Conservation (phyloP, 1,140 invertebrate species). For the Sesamia nonagrioides region DNA sequence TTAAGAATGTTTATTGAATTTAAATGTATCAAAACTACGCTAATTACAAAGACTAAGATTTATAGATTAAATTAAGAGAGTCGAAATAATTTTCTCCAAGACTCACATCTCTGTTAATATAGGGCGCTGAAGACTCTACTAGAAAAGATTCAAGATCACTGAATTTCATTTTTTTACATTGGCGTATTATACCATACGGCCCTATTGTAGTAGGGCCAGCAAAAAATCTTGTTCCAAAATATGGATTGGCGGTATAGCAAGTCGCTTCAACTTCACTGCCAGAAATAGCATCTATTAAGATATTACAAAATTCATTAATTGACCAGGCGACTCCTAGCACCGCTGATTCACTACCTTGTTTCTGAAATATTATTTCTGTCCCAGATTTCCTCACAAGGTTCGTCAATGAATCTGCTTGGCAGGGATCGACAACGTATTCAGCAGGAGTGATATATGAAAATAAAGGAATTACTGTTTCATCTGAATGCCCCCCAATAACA, state of each 20-base stretch:
- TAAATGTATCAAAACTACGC: too few relatives aligned
- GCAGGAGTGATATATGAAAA: conserved; percentile 69
- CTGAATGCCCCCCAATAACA: conserved; percentile 72
- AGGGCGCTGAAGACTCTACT: conserved; percentile 58
- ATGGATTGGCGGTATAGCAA: conserved; percentile 65
- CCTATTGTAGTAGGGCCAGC: conserved; percentile 67
- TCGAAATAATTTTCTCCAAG: conserved; percentile 66
- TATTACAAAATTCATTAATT: conserved; percentile 66
- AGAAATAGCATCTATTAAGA: conserved; percentile 62
- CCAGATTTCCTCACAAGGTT: conserved; percentile 67
- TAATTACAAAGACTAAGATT: too few relatives aligned
- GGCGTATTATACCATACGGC: conserved; percentile 61
- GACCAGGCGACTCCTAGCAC: conserved; percentile 67
- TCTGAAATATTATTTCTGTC: conserved; percentile 66
- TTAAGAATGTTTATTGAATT: too few relatives aligned
- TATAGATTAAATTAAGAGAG: background rate
- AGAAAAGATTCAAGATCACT: conserved; percentile 64
- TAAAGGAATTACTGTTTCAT: conserved; percentile 69
- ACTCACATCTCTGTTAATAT: conserved; percentile 64
- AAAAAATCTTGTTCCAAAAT: conserved; percentile 73
- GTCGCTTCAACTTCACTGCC: conserved; percentile 62
- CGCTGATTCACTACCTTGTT: conserved; percentile 62
- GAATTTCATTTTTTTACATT: conserved; percentile 61
- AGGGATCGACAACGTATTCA: conserved; percentile 54
- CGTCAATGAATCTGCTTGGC: conserved; percentile 67